A percentile compares a stretch with the other conserved stretches of the same genome.
Evolutionary conservation across 2,797 vertebrate species (phyloP).

Genomic region (Loris lydekkerianus): DNA sequence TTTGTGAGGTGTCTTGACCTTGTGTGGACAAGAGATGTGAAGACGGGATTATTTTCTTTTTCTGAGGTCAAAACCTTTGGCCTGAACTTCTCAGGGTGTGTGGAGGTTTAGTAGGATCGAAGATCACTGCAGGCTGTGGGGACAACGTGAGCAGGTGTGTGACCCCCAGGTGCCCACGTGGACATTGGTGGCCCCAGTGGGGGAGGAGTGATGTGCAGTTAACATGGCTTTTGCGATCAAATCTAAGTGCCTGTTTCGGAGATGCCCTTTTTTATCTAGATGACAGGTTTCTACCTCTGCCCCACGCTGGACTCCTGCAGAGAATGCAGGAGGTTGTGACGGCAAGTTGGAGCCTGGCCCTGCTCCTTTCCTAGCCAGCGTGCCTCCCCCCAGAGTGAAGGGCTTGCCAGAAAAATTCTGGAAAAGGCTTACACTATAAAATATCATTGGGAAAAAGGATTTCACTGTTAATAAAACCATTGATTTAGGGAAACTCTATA

Average conservation of each 20-base stretch:
- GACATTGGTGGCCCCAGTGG: rapidly evolving
- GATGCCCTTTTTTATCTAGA: not conserved
- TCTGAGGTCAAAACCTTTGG: not conserved
- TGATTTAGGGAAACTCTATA: not conserved
- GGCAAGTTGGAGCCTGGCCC: not conserved
- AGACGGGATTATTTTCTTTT: not conserved
- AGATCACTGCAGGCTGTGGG: not conserved
- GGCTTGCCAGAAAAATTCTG: not conserved
- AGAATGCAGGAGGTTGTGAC: not conserved
- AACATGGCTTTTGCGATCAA: not conserved
- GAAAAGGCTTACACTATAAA: not conserved
- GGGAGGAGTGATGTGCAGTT: rapidly evolving
- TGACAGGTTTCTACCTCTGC: too few relatives aligned
- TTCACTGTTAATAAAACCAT: not conserved
- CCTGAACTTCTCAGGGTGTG: not conserved
- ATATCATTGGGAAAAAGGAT: not conserved
- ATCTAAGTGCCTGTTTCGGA: not conserved
- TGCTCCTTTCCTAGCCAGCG: not conserved
- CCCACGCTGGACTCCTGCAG: not conserved
- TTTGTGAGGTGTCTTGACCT: not conserved
- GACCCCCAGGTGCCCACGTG: not conserved
- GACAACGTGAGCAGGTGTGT: not conserved
- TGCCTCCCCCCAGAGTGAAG: not conserved
- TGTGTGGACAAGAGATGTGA: not conserved
- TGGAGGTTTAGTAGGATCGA: not conserved